Percentiles rank a stretch among this genome's conserved stretches.
Conservation (phyloP, 2,888 invertebrate species). For the Anthophora plumipes region DNA sequence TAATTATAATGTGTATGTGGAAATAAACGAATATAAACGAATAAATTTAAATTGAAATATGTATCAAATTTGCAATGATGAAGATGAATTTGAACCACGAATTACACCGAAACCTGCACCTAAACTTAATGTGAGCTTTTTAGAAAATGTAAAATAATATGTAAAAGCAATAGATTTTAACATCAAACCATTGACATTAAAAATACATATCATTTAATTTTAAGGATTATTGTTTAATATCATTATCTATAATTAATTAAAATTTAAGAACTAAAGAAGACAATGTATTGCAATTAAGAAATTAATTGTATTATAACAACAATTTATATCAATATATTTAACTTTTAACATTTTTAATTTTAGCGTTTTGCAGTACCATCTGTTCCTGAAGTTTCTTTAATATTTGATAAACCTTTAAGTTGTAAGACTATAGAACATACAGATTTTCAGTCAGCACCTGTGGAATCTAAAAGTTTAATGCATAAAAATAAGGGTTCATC, state of each 20-base stretch:
- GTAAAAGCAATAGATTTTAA: not conserved
- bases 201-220: not conserved
- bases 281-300: not conserved
- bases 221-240: not conserved
- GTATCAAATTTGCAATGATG: conserved; percentile 60
- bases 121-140: conserved; percentile 70
- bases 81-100: conserved; percentile 79
- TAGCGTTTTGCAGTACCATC: conserved; percentile 74
- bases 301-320: not conserved
- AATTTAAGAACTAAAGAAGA: not conserved
- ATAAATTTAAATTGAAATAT: conserved; percentile 39
- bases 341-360: conserved; percentile 48
- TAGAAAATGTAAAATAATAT: conserved; percentile 20
- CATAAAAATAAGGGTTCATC: conserved; percentile 41
- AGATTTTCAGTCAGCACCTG: conserved; percentile 1
- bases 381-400: conserved; percentile 81
- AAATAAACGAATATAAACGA: not conserved
- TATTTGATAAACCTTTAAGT: conserved; percentile 74
- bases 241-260: not conserved
- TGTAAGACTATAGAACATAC: conserved; percentile 34
- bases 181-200: not conserved
- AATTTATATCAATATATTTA: not conserved
- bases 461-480: conserved; percentile 7
- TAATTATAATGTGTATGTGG: not conserved
- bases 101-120: conserved; percentile 73